Percentiles rank a stretch among this genome's conserved stretches.
Evolutionary conservation across 2,888 invertebrate genomes (phyloP).

Genomic region (Microdon myrmicae): DNA sequence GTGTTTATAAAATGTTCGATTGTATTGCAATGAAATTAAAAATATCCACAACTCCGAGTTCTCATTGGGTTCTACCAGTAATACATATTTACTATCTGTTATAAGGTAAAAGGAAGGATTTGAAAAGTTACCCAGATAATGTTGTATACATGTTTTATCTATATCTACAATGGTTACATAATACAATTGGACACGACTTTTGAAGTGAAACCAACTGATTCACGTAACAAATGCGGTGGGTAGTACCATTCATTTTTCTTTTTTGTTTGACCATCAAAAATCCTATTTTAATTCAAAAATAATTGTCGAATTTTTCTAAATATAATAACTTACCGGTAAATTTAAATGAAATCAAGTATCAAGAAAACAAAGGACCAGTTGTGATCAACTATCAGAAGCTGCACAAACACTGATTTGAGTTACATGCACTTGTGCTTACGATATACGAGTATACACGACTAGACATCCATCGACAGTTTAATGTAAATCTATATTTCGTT

Average conservation of each 20-base stretch:
- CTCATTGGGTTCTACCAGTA: too few relatives aligned
- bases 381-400: slow-evolving; percentile 43
- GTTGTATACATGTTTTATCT: slow-evolving; percentile 14
- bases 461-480: slow-evolving; percentile 29
- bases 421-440: not conserved
- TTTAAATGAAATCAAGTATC: slow-evolving; percentile 9
- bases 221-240: too few relatives aligned
- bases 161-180: too few relatives aligned
- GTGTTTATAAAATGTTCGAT: too few relatives aligned
- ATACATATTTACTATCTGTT: not conserved
- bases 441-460: slow-evolving; percentile 3
- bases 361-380: slow-evolving; percentile 13
- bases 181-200: slow-evolving; percentile 19
- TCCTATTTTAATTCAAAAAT: not conserved
- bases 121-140: slow-evolving; percentile 1
- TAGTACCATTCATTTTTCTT: too few relatives aligned
- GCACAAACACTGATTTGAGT: slow-evolving; percentile 16
- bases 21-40: too few relatives aligned
- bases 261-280: too few relatives aligned
- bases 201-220: slow-evolving; percentile 7
- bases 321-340: slow-evolving; percentile 8
- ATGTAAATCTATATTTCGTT: slow-evolving; percentile 30
- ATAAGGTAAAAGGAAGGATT: slow-evolving; percentile 2
- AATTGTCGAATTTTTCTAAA: not conserved
- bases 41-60: too few relatives aligned